phyloP scores from a whole-genome alignment of 2,888 invertebrate genomes.

The Meghimatium bilineatum region DNA sequence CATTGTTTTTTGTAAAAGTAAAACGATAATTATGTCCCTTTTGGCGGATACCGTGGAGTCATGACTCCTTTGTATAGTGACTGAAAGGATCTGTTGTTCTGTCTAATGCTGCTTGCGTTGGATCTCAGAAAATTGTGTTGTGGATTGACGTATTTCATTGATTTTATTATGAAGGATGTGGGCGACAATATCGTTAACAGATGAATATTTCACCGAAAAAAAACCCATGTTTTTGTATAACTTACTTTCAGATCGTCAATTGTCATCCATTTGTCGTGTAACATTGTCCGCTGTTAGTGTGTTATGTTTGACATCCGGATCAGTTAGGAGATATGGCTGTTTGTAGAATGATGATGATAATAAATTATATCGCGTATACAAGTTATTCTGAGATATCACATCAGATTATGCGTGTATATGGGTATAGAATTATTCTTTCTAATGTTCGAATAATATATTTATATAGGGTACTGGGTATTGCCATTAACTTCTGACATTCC shows the following conservation, averaged over 20 bases:
- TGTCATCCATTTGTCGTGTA: neutral
- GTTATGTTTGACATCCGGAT: too few species aligned
- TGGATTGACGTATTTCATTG: neutral
- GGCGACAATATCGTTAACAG: neutral
- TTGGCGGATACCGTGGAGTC: neutral
- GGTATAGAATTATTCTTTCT: too few species aligned
- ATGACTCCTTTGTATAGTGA: neutral
- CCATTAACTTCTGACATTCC: too few species aligned
- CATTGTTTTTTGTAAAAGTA: neutral
- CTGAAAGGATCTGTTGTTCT: neutral
- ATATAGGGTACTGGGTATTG: too few species aligned
- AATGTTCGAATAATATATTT: too few species aligned
- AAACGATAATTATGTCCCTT: slow-evolving; percentile 2
- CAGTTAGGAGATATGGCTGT: too few species aligned
- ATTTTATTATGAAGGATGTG: neutral
- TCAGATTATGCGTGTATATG: too few species aligned
- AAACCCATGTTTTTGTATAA: neutral
- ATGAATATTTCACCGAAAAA: neutral
- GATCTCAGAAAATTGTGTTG: neutral
- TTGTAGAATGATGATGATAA: too few species aligned
- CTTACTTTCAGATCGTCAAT: neutral
- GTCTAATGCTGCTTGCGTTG: neutral
- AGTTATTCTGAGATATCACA: too few species aligned
- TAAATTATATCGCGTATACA: too few species aligned
- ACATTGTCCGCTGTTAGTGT: neutral